phyloP scores from a whole-genome alignment of 2,888 invertebrate species.

The Cheiracanthium punctorium region DNA sequence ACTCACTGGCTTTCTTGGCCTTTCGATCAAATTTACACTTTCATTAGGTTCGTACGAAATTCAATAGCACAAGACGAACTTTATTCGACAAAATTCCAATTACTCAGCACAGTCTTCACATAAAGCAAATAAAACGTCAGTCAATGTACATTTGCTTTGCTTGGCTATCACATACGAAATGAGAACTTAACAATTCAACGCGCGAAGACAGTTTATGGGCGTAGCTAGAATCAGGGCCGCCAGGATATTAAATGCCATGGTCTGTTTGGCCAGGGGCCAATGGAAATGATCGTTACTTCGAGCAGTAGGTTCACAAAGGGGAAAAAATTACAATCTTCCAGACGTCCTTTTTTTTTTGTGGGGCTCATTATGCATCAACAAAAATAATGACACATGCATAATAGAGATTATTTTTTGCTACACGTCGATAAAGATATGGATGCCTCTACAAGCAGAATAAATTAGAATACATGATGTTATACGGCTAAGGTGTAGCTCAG shows the following conservation, averaged over 20 bases:
- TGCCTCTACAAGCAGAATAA: no score
- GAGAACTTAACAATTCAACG: constrained; percentile 18
- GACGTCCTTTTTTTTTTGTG: not conserved
- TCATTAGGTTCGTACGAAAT: no score
- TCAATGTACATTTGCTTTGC: not conserved
- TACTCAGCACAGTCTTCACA: no score
- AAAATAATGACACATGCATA: not conserved
- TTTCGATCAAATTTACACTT: no score
- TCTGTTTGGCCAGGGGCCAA: constrained; percentile 57
- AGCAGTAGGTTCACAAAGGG: not conserved
- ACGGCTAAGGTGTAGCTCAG: no score
- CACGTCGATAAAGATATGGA: no score
- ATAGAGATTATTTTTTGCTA: no score
- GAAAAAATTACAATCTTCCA: not conserved
- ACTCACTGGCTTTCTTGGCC: no score
- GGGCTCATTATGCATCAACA: not conserved
- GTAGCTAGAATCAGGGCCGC: constrained; percentile 47
- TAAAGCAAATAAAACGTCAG: not conserved
- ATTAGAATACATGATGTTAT: no score
- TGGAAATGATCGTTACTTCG: constrained; percentile 59
- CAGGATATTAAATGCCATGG: constrained; percentile 51
- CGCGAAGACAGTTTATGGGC: constrained; percentile 43
- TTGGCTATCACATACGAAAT: not conserved
- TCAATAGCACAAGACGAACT: no score
- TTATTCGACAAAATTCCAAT: no score